Conservation (phyloP, 2,113 vertebrate genomes). For the Pipa parva region DNA sequence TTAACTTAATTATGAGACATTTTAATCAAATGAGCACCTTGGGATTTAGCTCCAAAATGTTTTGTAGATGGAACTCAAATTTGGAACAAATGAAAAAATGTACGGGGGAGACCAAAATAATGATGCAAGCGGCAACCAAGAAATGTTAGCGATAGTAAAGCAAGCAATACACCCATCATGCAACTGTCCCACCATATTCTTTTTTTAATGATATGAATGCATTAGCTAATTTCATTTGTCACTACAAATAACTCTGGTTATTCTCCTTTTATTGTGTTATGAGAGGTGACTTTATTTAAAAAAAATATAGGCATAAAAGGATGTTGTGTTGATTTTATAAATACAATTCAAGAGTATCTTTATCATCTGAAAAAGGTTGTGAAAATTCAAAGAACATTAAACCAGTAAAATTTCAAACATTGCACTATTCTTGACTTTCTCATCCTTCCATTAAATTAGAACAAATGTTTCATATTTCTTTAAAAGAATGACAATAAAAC, state of each 20-base stretch:
- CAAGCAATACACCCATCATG: no score
- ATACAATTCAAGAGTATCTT: conserved; percentile 23
- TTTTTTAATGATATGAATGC: no score
- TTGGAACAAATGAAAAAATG: no score
- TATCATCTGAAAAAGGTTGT: conserved; percentile 9
- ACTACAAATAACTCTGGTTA: background rate
- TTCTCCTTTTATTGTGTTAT: conserved; percentile 22
- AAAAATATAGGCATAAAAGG: conserved; percentile 25
- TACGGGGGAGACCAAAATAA: no score
- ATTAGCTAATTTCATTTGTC: background rate
- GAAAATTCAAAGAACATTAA: background rate
- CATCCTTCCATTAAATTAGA: conserved; percentile 23
- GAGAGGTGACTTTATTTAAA: conserved; percentile 33
- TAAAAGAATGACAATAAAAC: conserved; percentile 54
- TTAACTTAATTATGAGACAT: no score
- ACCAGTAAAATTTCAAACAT: conserved; percentile 22
- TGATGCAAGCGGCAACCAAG: no score
- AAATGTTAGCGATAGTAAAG: no score
- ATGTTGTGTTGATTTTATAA: conserved; percentile 19
- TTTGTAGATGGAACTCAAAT: no score
- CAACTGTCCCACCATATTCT: no score
- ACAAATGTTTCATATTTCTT: conserved; percentile 15
- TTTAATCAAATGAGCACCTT: no score
- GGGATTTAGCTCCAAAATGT: no score
- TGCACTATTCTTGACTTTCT: background rate